Percentiles rank a stretch among this genome's conserved stretches.
These are phyloP conservation scores for Sarcophaga rosellei DNA, from an alignment of 2,888 invertebrate species.

Conservation along the genomic window DNA sequence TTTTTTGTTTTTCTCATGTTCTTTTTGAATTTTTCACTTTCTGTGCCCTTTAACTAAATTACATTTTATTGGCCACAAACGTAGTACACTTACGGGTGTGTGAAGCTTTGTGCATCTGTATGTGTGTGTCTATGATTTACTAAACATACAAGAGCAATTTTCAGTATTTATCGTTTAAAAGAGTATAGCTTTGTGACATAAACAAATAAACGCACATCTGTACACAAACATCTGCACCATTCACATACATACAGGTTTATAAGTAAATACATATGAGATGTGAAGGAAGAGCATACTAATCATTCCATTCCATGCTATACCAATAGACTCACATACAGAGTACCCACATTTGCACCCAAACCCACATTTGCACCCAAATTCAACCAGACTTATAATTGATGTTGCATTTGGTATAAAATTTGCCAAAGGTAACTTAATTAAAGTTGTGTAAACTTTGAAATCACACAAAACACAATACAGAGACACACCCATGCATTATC, in stretches of 20 bases:
- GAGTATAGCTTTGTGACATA: conserved; percentile 25
- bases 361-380: conserved; percentile 47
- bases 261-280: neutral
- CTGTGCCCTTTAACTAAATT: neutral
- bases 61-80: conserved; percentile 2
- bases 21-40: neutral
- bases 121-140: conserved; percentile 1
- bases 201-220: neutral
- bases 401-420: conserved; percentile 66
- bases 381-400: conserved; percentile 65
- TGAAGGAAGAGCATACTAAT: conserved; percentile 3
- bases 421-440: conserved; percentile 69
- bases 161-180: conserved; percentile 17
- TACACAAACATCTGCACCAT: neutral
- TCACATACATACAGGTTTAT: neutral
- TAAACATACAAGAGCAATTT: neutral
- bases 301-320: neutral
- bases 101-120: neutral
- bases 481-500: conserved; percentile 16
- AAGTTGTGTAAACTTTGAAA: conserved; percentile 66
- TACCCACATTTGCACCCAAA: neutral
- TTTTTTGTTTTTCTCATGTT: neutral
- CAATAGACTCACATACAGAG: neutral
- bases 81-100: neutral
- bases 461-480: conserved; percentile 52